Evolutionary conservation across 1,140 invertebrate species (phyloP), one percentile per base, ranked within the genome.

Genomic region (Anastrepha ludens): DNA sequence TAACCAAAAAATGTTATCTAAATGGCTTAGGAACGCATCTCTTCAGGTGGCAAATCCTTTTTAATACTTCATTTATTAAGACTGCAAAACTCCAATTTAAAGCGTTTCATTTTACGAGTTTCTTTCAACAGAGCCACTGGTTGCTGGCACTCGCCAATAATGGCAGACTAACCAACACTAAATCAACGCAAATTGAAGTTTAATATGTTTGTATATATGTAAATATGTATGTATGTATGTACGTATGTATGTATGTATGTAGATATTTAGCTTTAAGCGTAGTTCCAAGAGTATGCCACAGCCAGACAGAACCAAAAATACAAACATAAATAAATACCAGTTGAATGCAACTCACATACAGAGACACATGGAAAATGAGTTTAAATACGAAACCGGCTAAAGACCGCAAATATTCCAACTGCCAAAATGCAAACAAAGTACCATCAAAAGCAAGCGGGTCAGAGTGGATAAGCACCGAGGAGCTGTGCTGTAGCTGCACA

Each of bases 301-400:
- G 60, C 11, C 6, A 39, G n/a, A 7, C n/a, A 67, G 64, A 55
- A 81, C n/a, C 2, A 11, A 50, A 58, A 55, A 50, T 20, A 29
- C 47, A 29, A 50, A 81, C 41, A 50, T 13, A 55, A 81, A 81
- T 81, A 81, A 50, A 29, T 55, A 81, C 44, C 29, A 81, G 47
- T 20, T 29, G 20, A 20, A 29, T 81, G 9, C n/a, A 17, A n/a
- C n/a, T 9, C 2, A 55, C 44, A 81, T 20, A 81, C n/a, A 81
- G 11, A 55, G 11, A 55, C n/a, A 50, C 44, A 81, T 58, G 20
- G 47, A 58, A 62, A 62, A 62, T 62, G 13, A 62, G 60, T 62
- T 17, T 81, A n/a, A 13, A 29, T 67, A 67, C 29, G 50, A 55
- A 55, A 55, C 50, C 50, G 11, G 3, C n/a, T 47, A 15, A 29